A percentile compares a stretch with the other conserved stretches of the same genome.
Conservation (phyloP, 2,888 invertebrate species). For the Pristionchus entomophagus region DNA sequence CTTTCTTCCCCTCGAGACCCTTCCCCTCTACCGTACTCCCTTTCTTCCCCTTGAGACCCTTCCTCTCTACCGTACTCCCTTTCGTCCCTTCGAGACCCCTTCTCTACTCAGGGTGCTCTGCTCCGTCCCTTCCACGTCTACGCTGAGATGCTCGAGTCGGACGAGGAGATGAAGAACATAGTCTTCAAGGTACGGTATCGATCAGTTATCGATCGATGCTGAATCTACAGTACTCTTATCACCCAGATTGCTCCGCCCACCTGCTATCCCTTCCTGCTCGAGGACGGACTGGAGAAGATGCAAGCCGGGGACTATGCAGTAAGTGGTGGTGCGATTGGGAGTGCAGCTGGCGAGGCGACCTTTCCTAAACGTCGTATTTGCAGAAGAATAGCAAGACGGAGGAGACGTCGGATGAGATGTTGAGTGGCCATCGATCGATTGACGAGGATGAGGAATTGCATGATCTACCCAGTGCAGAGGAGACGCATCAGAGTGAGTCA, state of each 20-base stretch:
- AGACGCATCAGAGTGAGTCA: background rate
- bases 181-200: slow-evolving; percentile 16
- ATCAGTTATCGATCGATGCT: background rate
- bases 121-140: slow-evolving; percentile 45
- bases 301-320: slow-evolving; percentile 26
- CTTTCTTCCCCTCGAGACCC: background rate
- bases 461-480: background rate
- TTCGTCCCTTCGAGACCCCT: background rate
- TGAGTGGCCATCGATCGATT: slow-evolving; percentile 26
- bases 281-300: slow-evolving; percentile 38
- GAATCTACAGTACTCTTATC: background rate
- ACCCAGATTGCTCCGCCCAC: slow-evolving; percentile 27
- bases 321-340: background rate
- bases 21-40: background rate
- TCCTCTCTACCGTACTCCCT: background rate
- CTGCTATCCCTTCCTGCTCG: slow-evolving; percentile 26
- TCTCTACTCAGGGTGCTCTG: background rate
- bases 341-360: background rate
- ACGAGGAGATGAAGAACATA: slow-evolving; percentile 22
- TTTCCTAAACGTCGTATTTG: background rate
- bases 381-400: background rate
- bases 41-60: background rate
- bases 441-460: slow-evolving; percentile 5
- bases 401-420: background rate
- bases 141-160: slow-evolving; percentile 34